phyloP scores from a whole-genome alignment of 2,888 invertebrate genomes.

The Zhengitettix transpicula region DNA sequence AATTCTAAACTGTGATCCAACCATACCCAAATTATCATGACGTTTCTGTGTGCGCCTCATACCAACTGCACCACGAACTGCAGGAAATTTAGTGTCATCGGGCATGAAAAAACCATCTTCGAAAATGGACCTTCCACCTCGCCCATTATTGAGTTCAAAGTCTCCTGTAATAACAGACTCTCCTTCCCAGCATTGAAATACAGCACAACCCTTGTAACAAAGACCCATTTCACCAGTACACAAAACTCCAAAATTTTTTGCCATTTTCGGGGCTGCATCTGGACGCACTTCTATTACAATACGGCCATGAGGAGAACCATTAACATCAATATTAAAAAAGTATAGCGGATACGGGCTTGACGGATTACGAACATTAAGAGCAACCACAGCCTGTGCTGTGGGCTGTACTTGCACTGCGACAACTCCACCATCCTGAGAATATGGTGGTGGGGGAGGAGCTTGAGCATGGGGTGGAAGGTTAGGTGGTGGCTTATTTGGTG shows the following conservation, averaged over 20 bases:
- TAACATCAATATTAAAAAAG: slow-evolving; percentile 60
- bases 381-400: slow-evolving; percentile 22
- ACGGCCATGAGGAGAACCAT: slow-evolving; percentile 49
- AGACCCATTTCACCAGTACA: slow-evolving; percentile 56
- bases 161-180: slow-evolving; percentile 64
- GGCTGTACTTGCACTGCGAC: slow-evolving; percentile 25
- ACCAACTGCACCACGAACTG: slow-evolving; percentile 60
- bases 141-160: slow-evolving; percentile 64
- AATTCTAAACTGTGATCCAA: slow-evolving; percentile 71
- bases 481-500: slow-evolving; percentile 4
- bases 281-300: slow-evolving; percentile 61
- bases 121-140: slow-evolving; percentile 60
- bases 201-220: slow-evolving; percentile 62
- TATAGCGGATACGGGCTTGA: slow-evolving; percentile 48
- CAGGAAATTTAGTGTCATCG: slow-evolving; percentile 60
- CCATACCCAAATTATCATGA: slow-evolving; percentile 62
- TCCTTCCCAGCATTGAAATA: slow-evolving; percentile 70
- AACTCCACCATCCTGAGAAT: slow-evolving; percentile 8
- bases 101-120: slow-evolving; percentile 65
- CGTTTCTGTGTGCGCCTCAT: slow-evolving; percentile 67
- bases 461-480: slow-evolving; percentile 11
- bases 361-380: slow-evolving; percentile 31
- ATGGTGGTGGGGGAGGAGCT: slow-evolving; percentile 9
- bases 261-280: slow-evolving; percentile 67
- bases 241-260: slow-evolving; percentile 56